Evolutionary conservation across 2,113 vertebrate species (phyloP).

Genomic region (Aptenodytes patagonicus): DNA sequence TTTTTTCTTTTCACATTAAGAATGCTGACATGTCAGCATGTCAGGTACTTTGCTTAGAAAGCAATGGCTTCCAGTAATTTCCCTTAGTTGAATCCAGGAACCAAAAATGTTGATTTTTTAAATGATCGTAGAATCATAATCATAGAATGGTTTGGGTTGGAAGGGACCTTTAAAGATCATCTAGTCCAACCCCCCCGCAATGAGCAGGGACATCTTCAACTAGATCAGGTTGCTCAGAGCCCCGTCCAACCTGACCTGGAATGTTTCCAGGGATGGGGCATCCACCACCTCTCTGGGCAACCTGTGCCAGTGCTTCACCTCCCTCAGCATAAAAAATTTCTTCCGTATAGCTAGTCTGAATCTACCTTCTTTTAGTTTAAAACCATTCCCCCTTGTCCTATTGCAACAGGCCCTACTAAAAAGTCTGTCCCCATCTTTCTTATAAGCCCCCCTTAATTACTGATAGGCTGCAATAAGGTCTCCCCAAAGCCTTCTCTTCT

Average conservation of each 20-base stretch:
- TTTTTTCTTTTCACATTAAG: neutral
- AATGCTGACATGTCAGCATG: neutral
- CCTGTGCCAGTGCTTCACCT: too few species aligned
- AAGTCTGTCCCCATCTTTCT: too few species aligned
- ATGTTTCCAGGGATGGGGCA: too few species aligned
- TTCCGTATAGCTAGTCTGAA: too few species aligned
- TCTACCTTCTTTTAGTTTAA: too few species aligned
- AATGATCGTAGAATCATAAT: neutral
- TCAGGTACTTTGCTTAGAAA: neutral
- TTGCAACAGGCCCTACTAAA: too few species aligned
- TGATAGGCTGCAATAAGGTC: too few species aligned
- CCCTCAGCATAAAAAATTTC: too few species aligned
- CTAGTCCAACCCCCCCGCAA: neutral
- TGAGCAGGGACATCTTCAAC: neutral
- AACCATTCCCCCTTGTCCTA: too few species aligned
- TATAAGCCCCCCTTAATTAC: too few species aligned
- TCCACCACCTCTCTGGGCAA: too few species aligned
- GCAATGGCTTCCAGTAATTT: neutral
- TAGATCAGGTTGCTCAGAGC: neutral
- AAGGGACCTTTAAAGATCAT: neutral
- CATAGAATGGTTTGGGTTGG: neutral
- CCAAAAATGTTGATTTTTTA: neutral
- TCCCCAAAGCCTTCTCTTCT: too few species aligned
- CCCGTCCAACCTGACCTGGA: rapidly evolving
- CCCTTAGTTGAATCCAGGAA: neutral